Evolutionary conservation across 2,797 vertebrate species (phyloP).

Genomic region (Notoglanidium macrostoma): DNA sequence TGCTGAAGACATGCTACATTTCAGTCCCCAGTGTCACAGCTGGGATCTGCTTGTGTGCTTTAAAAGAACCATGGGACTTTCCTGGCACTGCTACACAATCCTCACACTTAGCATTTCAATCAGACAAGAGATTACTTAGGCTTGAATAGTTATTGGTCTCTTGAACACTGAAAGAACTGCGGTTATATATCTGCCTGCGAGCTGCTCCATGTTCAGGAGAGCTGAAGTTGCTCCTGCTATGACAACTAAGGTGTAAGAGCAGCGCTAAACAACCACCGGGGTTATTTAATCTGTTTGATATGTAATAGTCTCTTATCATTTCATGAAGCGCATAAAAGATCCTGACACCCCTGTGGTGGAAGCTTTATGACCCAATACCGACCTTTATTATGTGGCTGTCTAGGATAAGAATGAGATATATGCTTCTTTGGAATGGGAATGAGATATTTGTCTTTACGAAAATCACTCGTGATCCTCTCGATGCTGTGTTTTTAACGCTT

Average conservation of each 20-base stretch:
- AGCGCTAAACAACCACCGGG: background rate
- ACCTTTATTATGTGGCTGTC: slow-evolving; percentile 3
- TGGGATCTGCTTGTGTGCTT: slow-evolving; percentile 72
- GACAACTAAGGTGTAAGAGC: slow-evolving; percentile 6
- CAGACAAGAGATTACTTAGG: slow-evolving; percentile 62
- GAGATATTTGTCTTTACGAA: background rate
- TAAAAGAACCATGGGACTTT: slow-evolving; percentile 72
- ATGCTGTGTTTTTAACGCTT: background rate
- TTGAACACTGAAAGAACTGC: slow-evolving; percentile 31
- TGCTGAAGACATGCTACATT: slow-evolving; percentile 74
- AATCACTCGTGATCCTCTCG: background rate
- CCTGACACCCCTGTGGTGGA: slow-evolving; percentile 18
- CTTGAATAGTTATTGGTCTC: slow-evolving; percentile 52
- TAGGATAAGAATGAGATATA: background rate
- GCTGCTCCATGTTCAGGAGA: slow-evolving; percentile 16
- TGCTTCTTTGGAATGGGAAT: background rate
- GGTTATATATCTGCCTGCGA: slow-evolving; percentile 2
- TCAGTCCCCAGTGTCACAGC: slow-evolving; percentile 74
- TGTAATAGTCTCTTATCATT: slow-evolving; percentile 20
- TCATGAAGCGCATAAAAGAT: slow-evolving; percentile 25
- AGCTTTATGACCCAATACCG: slow-evolving; percentile 18
- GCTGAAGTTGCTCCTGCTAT: background rate
- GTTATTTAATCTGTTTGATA: slow-evolving; percentile 15
- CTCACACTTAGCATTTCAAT: slow-evolving; percentile 67
- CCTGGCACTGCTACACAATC: slow-evolving; percentile 60